Conservation (phyloP, 2,888 invertebrate genomes). For the Clunio marinus region DNA sequence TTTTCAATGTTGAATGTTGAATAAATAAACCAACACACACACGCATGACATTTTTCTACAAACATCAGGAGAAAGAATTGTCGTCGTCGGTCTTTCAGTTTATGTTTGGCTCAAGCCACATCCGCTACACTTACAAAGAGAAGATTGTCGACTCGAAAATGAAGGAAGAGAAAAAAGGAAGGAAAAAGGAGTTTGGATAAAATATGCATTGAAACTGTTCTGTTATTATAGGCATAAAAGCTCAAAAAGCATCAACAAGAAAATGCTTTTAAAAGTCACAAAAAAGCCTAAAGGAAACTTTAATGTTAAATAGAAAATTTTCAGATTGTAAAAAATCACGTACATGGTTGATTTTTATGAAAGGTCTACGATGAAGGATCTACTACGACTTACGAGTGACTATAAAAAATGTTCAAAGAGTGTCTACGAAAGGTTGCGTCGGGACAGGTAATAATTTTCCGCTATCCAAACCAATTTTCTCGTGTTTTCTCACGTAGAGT, state of each 20-base stretch:
- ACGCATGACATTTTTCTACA: no score
- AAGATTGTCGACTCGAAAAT: neutral
- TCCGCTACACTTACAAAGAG: no score
- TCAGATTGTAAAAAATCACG: conserved; percentile 36
- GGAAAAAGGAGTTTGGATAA: conserved; percentile 1
- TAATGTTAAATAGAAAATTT: conserved; percentile 13
- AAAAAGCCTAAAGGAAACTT: conserved; percentile 14
- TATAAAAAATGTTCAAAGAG: neutral
- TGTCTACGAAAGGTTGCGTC: neutral
- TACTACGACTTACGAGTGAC: no score
- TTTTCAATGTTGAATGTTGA: no score
- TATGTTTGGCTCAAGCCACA: no score
- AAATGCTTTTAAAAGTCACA: conserved; percentile 30
- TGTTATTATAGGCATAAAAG: neutral
- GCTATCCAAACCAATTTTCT: neutral
- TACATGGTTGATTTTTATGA: conserved; percentile 26
- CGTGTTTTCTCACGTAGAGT: conserved; percentile 26
- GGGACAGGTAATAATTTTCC: conserved; percentile 19
- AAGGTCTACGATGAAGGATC: conserved; percentile 28
- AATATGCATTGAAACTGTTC: neutral
- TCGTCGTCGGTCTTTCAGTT: no score
- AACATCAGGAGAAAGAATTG: no score
- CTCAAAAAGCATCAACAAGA: conserved; percentile 11
- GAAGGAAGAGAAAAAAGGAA: neutral
- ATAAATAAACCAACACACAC: no score